Base-by-base conservation (phyloP, 1,140 invertebrate genomes). In the Chelonus insularis region DNA sequence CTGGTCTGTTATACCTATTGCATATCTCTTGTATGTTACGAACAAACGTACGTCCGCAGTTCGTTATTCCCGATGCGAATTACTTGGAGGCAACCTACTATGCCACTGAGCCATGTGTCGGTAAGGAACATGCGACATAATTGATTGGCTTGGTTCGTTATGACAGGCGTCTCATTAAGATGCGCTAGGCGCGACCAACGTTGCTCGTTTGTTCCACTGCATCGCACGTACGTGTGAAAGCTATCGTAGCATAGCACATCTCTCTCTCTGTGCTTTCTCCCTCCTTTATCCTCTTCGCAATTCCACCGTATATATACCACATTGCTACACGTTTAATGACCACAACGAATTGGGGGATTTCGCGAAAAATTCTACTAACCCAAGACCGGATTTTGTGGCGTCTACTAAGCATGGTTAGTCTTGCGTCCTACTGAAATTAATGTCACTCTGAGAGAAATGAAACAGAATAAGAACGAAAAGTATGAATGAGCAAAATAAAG, bases 91-190 rank as follows among this genome's bases (percentile, higher is more conserved):
- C 37, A 39, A 5, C 14, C 37, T 12, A 39, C 37, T 39, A 9
- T 11, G 7, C 8, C 7, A 12, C 11, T n/a, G 32, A 8, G n/a
- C 25, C 12, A 20, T 55, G 50, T 43, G 34, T 16, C 41, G 34
- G 16, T 61, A 34, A 12, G 18, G 32, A 37, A 57, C 50, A 29
- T 51, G 48, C 54, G 52, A 45, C 66, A 67, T 69, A 71, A 71
- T 71, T 71, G 69, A 71, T 71, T 71, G 69, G 69, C 57, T 64
- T 23, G 65, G 69, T 67, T 71, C 67, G 68, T 71, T 71, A 68
- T 69, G 69, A 71, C 65, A 66, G 54, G 47, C 65, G 69, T 65
- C 69, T 71, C 69, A 71, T 71, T 71, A 71, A 69, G 69, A 71
- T 64, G 62, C 68, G 63, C 63, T 16, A 18, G 39, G 54, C 65